These are phyloP conservation scores for Ephialtes manifestator DNA, from an alignment of 2,888 invertebrate genomes.

Conservation along the genomic window DNA sequence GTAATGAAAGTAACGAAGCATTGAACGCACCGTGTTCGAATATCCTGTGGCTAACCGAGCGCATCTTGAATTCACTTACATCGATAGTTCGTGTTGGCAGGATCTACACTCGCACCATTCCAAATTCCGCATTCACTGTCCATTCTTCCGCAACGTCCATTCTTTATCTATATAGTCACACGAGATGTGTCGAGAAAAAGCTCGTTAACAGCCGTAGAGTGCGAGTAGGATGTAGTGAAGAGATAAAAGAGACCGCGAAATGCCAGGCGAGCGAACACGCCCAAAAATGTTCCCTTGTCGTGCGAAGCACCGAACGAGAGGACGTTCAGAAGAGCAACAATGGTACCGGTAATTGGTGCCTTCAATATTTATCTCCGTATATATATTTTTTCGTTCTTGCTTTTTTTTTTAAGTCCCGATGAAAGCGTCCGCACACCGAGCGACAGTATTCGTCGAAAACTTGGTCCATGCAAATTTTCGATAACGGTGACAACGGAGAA, in stretches of 20 bases:
- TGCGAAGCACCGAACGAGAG: slow-evolving; percentile 6
- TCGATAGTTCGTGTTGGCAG: slow-evolving; percentile 35
- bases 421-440: background rate
- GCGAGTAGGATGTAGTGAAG: slow-evolving; percentile 12
- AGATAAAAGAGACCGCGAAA: slow-evolving; percentile 40
- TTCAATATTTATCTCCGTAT: background rate
- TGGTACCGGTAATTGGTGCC: slow-evolving; percentile 52
- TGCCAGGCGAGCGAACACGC: slow-evolving; percentile 7
- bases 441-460: background rate
- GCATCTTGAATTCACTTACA: slow-evolving; percentile 53
- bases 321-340: slow-evolving; percentile 50
- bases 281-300: slow-evolving; percentile 10
- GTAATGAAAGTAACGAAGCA: slow-evolving; percentile 32
- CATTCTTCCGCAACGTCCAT: background rate
- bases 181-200: slow-evolving; percentile 39
- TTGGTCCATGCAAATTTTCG: slow-evolving; percentile 18
- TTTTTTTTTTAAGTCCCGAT: slow-evolving; percentile 16
- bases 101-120: slow-evolving; percentile 47
- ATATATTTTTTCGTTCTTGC: background rate
- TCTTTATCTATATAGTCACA: slow-evolving; percentile 9
- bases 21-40: slow-evolving; percentile 12
- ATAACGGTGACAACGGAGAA: background rate
- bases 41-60: slow-evolving; percentile 40
- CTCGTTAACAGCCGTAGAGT: slow-evolving; percentile 49
- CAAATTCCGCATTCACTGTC: background rate